These are phyloP conservation scores for Ischnura elegans DNA, from an alignment of 2,888 invertebrate genomes.

Conservation along the genomic window DNA sequence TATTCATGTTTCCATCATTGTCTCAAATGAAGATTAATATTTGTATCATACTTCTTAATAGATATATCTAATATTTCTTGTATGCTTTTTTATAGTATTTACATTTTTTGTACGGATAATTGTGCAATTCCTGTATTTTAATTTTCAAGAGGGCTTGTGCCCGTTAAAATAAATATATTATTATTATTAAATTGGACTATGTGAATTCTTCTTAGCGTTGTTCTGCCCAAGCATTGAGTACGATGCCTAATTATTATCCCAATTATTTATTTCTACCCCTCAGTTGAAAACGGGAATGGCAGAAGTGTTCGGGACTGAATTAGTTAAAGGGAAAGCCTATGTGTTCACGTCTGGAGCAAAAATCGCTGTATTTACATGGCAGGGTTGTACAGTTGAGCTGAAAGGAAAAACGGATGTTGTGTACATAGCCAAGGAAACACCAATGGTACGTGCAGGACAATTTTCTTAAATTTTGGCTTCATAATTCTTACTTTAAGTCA, in stretches of 20 bases:
- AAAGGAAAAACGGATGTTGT: constrained; percentile 94
- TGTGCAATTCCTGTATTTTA: too few species aligned
- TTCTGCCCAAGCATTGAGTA: too few species aligned
- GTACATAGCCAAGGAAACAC: constrained; percentile 97
- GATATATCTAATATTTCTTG: too few species aligned
- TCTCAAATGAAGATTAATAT: too few species aligned
- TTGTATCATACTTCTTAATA: too few species aligned
- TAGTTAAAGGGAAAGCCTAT: constrained; percentile 95
- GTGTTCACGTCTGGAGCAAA: constrained; percentile 94
- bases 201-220: too few species aligned
- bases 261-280: constrained; percentile 71
- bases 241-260: constrained; percentile 1
- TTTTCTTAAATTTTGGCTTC: neutral
- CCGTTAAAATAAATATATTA: too few species aligned
- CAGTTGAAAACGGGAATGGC: constrained; percentile 94
- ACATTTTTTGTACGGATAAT: too few species aligned
- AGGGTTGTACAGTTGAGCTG: constrained; percentile 93
- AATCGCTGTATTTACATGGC: constrained; percentile 97
- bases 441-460: constrained; percentile 84
- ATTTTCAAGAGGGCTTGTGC: too few species aligned
- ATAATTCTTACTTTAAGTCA: neutral
- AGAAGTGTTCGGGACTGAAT: constrained; percentile 97
- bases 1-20: too few species aligned
- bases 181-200: too few species aligned
- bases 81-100: too few species aligned